Evolutionary conservation across 30 jellyfish, hydroid and myxozoan genomes (phyloP).

Genomic region (Nemopilema nomurai): DNA sequence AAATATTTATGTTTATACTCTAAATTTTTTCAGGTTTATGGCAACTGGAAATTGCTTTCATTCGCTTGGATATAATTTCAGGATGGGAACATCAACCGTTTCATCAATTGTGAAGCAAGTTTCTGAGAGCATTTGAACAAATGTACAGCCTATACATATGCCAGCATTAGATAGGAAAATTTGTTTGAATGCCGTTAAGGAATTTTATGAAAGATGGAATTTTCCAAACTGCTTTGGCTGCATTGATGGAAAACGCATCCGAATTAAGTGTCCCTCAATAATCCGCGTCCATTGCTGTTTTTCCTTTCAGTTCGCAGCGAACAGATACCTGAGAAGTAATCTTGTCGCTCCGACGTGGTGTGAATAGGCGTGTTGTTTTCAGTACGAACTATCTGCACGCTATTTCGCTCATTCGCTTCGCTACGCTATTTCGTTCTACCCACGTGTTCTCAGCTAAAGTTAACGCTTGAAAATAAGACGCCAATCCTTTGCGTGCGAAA

Average conservation of each 20-base stretch:
- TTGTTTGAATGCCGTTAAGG: slow-evolving; percentile 21
- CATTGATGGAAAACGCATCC: slow-evolving; percentile 40
- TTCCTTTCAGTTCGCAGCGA: slow-evolving; percentile 15
- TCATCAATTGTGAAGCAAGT: slow-evolving; percentile 27
- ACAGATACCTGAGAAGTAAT: slow-evolving; percentile 35
- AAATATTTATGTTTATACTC: background rate
- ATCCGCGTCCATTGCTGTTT: slow-evolving; percentile 17
- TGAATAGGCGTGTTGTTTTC: background rate
- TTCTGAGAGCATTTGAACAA: slow-evolving; percentile 15
- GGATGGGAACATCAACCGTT: slow-evolving; percentile 35
- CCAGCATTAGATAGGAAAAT: slow-evolving; percentile 3
- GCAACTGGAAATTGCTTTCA: slow-evolving; percentile 26
- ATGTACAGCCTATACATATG: slow-evolving; percentile 17
- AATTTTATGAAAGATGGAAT: slow-evolving; percentile 28
- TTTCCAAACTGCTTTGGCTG: slow-evolving; percentile 57
- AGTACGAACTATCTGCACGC: background rate
- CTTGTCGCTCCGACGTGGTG: slow-evolving; percentile 16
- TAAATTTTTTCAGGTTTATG: slow-evolving; percentile 20
- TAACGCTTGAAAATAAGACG: too few species aligned
- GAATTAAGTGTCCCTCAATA: slow-evolving; percentile 25
- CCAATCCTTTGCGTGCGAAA: too few species aligned
- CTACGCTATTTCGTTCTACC: background rate
- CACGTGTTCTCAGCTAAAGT: background rate
- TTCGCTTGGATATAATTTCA: slow-evolving; percentile 9
- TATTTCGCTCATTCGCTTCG: background rate